These are phyloP conservation scores for Onychostoma macrolepis DNA, from an alignment of 2,113 vertebrate genomes.

Conservation along the genomic window DNA sequence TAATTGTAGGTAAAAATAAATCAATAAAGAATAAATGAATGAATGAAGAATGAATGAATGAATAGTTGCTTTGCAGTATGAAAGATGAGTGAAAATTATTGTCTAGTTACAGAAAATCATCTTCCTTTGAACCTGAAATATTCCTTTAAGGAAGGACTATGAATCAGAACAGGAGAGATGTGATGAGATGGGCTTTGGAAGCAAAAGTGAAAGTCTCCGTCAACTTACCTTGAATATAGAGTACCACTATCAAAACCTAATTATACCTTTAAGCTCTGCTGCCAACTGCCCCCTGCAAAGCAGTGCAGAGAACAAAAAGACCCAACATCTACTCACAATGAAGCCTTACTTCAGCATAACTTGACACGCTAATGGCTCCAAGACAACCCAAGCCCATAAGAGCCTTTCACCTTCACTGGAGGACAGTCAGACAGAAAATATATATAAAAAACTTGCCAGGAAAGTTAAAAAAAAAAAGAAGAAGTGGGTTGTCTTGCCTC, in stretches of 20 bases:
- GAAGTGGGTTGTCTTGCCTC: background rate
- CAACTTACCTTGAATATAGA: conserved; percentile 22
- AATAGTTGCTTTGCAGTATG: background rate
- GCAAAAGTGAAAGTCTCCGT: background rate
- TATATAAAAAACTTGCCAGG: background rate
- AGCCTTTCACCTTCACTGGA: conserved; percentile 4
- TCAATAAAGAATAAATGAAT: too few relatives aligned
- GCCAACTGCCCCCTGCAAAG: background rate
- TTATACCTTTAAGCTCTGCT: conserved; percentile 23
- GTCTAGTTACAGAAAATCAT: background rate
- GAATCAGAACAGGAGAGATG: background rate
- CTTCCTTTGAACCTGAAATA: background rate
- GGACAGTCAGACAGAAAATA: background rate
- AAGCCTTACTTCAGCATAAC: conserved; percentile 25
- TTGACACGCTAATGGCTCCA: conserved; percentile 23
- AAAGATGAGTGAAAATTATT: background rate
- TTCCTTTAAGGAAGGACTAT: background rate
- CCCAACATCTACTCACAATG: conserved; percentile 12
- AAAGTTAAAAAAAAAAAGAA: background rate
- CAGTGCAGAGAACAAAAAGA: conserved; percentile 18
- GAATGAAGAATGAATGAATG: background rate
- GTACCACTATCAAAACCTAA: conserved; percentile 34
- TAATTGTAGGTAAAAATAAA: too few relatives aligned
- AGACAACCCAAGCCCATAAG: conserved; percentile 16
- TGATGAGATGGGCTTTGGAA: background rate